Base-by-base conservation (phyloP, 2,113 vertebrate species). In the Corydoras maculifer region DNA sequence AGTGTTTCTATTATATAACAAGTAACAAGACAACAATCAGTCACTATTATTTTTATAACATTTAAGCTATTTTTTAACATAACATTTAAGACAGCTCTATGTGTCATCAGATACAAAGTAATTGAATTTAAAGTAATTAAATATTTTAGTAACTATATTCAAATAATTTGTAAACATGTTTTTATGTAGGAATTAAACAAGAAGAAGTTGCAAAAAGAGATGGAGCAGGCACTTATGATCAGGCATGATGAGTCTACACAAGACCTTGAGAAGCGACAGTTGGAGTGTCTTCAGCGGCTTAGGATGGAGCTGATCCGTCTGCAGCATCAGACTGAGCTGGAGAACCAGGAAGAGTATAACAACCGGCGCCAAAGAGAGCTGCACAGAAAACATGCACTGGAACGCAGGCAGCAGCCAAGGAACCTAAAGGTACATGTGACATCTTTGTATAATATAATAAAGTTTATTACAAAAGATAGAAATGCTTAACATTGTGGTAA, bases 341-440 rank as follows among this genome's bases (percentile, higher is more conserved):
- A 99, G 84, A 99, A 98, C 89, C 97, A 99, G 93, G 94, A 96
- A 77, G 97, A 99, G 70, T 99, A 99, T 90, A 99, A 99, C 92
- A 95, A 93, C 85, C 90, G 97, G 69, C 90, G 97, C 0, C 94
- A 99, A 85, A 90, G 94, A 18, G 96, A 99, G 82, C 92, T 98
- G 79, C 96, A 97, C 87, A 93, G 97, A 82, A 99, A 99, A 83
- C 97, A 99, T 48, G 95, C 98, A 84, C 91, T 99, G 90, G 96
- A 99, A 89, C 94, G 98, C 77, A 91, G 97, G 87, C 96, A 98
- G 90, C 97, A 99, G 90, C 97, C 97, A 84, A 97, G 97, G 83
- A 98, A 96, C 83, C 89, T 99, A 80, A 99, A 99, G 91, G 97
- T 99, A 48, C 54, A 59, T 0, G 2, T 13, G 10, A 55, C 9